phyloP scores from a whole-genome alignment of 2,113 vertebrate species.

The Eidolon helvum region DNA sequence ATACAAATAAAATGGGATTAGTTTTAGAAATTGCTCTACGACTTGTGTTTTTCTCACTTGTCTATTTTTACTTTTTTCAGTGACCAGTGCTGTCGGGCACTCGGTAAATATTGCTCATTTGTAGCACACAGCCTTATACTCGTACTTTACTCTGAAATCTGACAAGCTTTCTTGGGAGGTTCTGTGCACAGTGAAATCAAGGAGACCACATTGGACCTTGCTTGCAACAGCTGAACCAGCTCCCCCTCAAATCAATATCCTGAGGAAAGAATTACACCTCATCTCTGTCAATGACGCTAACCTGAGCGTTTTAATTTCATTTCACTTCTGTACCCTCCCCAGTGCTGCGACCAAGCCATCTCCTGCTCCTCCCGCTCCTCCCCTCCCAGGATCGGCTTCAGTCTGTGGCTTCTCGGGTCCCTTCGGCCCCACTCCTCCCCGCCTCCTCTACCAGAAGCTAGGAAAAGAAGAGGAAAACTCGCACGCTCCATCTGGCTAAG shows the following conservation, averaged over 20 bases:
- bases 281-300: fast-evolving
- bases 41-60: neutral
- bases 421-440: neutral
- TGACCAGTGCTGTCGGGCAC: neutral
- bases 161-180: neutral
- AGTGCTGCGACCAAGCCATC: fast-evolving
- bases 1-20: neutral
- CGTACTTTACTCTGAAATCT: neutral
- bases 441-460: neutral
- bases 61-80: neutral
- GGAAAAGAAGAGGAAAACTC: neutral
- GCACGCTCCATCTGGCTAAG: neutral
- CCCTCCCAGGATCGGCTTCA: neutral
- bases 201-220: neutral
- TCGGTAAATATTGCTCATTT: fast-evolving
- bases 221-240: neutral
- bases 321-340: neutral
- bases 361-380: no score
- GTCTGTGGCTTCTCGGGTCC: no score
- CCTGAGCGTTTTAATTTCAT: neutral
- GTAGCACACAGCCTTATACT: fast-evolving
- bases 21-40: neutral
- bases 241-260: conserved; percentile 59
- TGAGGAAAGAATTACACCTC: neutral
- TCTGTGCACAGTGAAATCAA: neutral